These are phyloP conservation scores for Anagrus nilaparvatae DNA, from an alignment of 1,140 invertebrate genomes.

Conservation along the genomic window DNA sequence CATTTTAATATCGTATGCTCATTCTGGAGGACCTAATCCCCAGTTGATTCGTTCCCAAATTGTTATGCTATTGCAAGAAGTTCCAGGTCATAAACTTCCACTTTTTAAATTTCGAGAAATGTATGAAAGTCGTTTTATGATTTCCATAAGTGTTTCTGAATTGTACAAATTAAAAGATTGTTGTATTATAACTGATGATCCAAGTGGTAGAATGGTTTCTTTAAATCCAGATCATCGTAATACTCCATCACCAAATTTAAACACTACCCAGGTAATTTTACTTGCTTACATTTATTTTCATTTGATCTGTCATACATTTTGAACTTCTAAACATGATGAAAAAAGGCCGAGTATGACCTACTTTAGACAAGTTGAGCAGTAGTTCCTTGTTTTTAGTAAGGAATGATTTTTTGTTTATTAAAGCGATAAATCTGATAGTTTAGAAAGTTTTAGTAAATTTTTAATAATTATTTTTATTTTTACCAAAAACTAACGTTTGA, in stretches of 20 bases:
- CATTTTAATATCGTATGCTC: slow-evolving; percentile 67
- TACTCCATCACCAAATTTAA: slow-evolving; percentile 45
- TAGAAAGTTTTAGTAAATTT: slow-evolving; percentile 6
- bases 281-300: slow-evolving; percentile 8
- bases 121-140: slow-evolving; percentile 72
- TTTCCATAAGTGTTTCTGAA: slow-evolving; percentile 68
- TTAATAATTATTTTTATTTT: background rate
- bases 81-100: slow-evolving; percentile 64
- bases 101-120: slow-evolving; percentile 79
- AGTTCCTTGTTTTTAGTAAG: too few relatives aligned
- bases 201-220: slow-evolving; percentile 60
- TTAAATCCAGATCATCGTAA: slow-evolving; percentile 46
- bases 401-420: too few relatives aligned
- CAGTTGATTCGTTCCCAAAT: slow-evolving; percentile 56
- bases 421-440: too few relatives aligned
- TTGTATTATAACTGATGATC: slow-evolving; percentile 60
- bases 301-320: background rate
- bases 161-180: slow-evolving; percentile 72
- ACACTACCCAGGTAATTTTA: slow-evolving; percentile 32
- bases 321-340: slow-evolving; percentile 16
- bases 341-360: slow-evolving; percentile 27
- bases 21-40: slow-evolving; percentile 51
- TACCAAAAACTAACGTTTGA: slow-evolving; percentile 5
- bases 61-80: slow-evolving; percentile 54
- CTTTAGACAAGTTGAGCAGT: too few relatives aligned